A percentile compares a stretch with the other conserved stretches of the same genome.
Conservation (phyloP, 2,797 vertebrate species). For the Phoxinus dragarum region DNA sequence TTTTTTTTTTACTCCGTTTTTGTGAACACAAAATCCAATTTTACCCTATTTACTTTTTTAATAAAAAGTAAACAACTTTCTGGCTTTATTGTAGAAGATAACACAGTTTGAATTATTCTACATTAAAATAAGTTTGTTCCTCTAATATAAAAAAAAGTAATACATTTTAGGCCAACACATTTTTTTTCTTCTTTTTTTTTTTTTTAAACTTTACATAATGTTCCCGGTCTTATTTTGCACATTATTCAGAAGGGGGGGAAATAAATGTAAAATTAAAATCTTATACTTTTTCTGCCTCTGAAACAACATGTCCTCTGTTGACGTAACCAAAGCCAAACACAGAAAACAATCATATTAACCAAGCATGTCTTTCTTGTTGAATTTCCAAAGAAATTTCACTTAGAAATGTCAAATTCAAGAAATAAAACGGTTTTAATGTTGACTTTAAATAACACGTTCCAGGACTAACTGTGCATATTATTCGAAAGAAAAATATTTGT, state of each 20-base stretch:
- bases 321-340: not conserved
- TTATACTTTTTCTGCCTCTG: not conserved
- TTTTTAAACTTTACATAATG: not conserved
- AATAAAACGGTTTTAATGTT: not conserved
- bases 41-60: not conserved
- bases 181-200: not conserved
- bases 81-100: not conserved
- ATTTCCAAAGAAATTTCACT: constrained; percentile 24
- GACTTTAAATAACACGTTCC: not conserved
- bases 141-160: not conserved
- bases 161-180: not conserved
- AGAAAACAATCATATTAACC: not conserved
- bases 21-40: not conserved
- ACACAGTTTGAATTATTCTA: not conserved
- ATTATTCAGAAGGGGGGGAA: not conserved
- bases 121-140: not conserved
- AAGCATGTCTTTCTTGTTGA: constrained; percentile 28
- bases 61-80: not conserved
- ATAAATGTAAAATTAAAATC: not conserved
- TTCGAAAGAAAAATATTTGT: not conserved
- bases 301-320: not conserved
- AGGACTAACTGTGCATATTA: not conserved
- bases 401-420: not conserved
- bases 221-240: not conserved
- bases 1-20: not conserved